Percentiles rank a stretch among this genome's conserved stretches.
These are phyloP conservation scores for Taphrorychus bicolor DNA, from an alignment of 2,888 invertebrate genomes.

Conservation along the genomic window DNA sequence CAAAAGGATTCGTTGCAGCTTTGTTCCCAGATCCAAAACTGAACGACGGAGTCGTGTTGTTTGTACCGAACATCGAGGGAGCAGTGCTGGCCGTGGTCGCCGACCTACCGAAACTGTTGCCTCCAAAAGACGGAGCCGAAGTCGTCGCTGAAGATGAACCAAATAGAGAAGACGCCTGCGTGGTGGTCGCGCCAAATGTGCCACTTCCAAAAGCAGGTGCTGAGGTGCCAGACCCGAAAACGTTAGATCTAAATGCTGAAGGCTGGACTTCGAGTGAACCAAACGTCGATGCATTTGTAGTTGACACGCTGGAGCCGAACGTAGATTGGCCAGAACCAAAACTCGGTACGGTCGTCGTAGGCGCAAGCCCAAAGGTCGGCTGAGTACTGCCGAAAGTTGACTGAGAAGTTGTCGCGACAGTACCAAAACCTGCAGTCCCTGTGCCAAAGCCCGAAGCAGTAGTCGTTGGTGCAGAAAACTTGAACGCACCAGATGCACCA, in stretches of 20 bases:
- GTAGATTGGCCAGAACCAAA: slow-evolving; percentile 12
- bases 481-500: not conserved
- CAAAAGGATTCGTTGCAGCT: slow-evolving; percentile 13
- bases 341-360: not conserved
- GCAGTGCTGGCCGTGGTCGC: not conserved
- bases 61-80: slow-evolving; percentile 11
- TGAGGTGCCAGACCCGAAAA: slow-evolving; percentile 12
- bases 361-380: not conserved
- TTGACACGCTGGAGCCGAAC: slow-evolving; percentile 13
- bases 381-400: not conserved
- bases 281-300: slow-evolving; percentile 6
- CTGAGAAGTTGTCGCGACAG: not conserved
- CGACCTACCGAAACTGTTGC: slow-evolving; percentile 4
- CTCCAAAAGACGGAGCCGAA: slow-evolving; percentile 14
- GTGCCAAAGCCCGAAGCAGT: slow-evolving; percentile 5
- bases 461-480: not conserved
- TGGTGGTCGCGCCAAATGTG: slow-evolving; percentile 4
- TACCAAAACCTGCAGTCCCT: not conserved
- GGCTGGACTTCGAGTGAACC: slow-evolving; percentile 13
- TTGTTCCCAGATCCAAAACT: slow-evolving; percentile 21
- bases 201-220: slow-evolving; percentile 16
- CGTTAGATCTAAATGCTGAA: slow-evolving; percentile 13
- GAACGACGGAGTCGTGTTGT: slow-evolving; percentile 7
- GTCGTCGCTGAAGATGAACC: slow-evolving; percentile 6
- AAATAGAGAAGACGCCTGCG: slow-evolving; percentile 2